A percentile compares a stretch with the other conserved stretches of the same genome.
phyloP scores from a whole-genome alignment of 2,113 vertebrate genomes.

The Trogon surrucura region DNA sequence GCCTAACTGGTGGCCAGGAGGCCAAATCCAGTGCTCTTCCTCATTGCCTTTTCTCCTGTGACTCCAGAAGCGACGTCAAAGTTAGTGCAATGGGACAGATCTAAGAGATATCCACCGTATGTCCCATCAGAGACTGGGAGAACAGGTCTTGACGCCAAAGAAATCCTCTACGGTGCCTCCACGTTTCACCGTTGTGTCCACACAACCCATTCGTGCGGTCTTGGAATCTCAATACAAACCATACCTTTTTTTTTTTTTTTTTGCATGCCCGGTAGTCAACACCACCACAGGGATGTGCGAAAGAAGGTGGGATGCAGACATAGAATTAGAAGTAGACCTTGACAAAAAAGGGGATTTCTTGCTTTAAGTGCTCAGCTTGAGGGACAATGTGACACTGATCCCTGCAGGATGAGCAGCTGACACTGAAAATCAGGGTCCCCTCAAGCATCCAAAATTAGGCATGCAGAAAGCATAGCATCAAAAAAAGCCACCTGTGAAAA shows the following conservation, averaged over 20 bases:
- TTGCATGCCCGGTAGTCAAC: accelerated
- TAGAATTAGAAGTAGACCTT: background rate
- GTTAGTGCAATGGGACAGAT: background rate
- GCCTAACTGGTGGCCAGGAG: background rate
- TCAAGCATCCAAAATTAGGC: background rate
- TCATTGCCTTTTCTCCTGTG: background rate
- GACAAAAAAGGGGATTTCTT: background rate
- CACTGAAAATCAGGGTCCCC: background rate
- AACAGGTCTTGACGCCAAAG: background rate
- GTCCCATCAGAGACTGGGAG: background rate
- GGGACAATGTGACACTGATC: background rate
- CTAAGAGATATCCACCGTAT: accelerated
- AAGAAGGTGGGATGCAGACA: background rate
- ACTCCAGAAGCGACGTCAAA: background rate
- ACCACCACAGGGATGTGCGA: accelerated
- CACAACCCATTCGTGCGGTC: background rate
- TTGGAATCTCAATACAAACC: background rate
- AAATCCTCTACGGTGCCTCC: background rate
- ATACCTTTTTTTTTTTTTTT: too few relatives aligned
- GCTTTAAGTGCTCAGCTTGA: background rate
- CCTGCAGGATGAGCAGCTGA: background rate
- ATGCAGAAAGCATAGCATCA: background rate
- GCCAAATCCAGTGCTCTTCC: background rate
- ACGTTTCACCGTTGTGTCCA: background rate
- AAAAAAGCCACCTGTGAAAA: background rate